Evolutionary conservation across 1,140 invertebrate species (phyloP).

Genomic region (Calephelis virginiensis): DNA sequence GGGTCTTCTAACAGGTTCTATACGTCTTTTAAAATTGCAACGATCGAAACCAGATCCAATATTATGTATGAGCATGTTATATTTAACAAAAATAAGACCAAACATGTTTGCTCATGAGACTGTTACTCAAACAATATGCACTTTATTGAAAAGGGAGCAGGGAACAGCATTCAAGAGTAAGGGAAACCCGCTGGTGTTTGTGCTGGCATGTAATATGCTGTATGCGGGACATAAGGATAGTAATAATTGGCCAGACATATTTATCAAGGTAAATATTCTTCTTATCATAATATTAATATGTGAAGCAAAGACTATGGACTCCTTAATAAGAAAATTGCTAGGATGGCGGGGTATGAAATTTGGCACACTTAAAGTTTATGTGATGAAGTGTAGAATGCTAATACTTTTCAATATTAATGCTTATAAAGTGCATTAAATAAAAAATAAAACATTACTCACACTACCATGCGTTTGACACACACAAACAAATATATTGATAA

Average conservation of each 20-base stretch:
- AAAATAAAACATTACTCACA: too few relatives aligned
- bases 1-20: conserved; percentile 79
- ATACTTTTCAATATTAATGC: too few relatives aligned
- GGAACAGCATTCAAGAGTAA: conserved; percentile 87
- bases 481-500: too few relatives aligned
- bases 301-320: too few relatives aligned
- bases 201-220: conserved; percentile 92
- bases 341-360: too few relatives aligned
- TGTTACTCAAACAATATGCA: conserved; percentile 88
- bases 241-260: conserved; percentile 87
- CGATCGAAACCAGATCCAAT: conserved; percentile 89
- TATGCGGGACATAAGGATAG: conserved; percentile 89
- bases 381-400: too few relatives aligned
- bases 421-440: too few relatives aligned
- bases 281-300: background rate
- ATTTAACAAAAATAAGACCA: conserved; percentile 89
- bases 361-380: too few relatives aligned
- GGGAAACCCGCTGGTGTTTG: conserved; percentile 88
- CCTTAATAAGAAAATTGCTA: too few relatives aligned
- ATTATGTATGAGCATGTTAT: conserved; percentile 87
- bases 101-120: conserved; percentile 89
- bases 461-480: too few relatives aligned
- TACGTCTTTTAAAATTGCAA: conserved; percentile 83
- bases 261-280: conserved; percentile 81
- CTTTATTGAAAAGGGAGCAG: conserved; percentile 89